Base-by-base conservation (phyloP, 2,797 vertebrate genomes). In the Ctenosaura bakeri region DNA sequence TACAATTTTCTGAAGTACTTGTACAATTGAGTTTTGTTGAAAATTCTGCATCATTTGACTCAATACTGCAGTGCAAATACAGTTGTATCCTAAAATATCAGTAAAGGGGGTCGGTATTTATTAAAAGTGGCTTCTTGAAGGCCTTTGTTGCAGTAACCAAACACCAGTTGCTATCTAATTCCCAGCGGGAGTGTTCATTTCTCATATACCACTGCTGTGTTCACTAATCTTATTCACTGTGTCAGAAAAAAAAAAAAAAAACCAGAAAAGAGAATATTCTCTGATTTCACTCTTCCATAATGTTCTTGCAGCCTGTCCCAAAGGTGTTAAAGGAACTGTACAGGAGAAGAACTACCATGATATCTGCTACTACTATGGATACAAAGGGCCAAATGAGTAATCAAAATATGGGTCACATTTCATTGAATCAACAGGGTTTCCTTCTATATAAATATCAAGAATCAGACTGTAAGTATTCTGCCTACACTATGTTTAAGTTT, bases 41-140 rank as follows among this genome's bases (percentile, higher is more conserved):
- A 88, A 89, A 90, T 52, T 22, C 22, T 87, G 64, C 71, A 89
- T 91, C 83, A 29, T 91, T 91, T 76, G 42, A 92, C 90, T 90
- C 92, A 87, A 89, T 94, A 86, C 10, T 0, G 1, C 91, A 80
- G 66, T 59, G 86, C 85, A 92, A 94, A 88, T 92, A 93, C 90
- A 90, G 84, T 54, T 35, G 85, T 95, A 91, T 10, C 50, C 83
- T 87, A 91, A 89, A 59, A 91, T 90, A 94, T 94, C 87, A 93
- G 92, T 94, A 89, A 93, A 93, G 26, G 83, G 50, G 69, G 81
- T 84, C 83, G 94, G 93, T 95, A 94, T 95, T 95, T 95, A 94
- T 88, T 95, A 93, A 89, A 90, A 95, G 90, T 0, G 0, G 50
- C 56, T 92, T 79, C 0, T 0, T 92, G 92, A 94, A 94, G 88